These are phyloP conservation scores for Phrynosoma platyrhinos DNA, from an alignment of 2,113 vertebrate genomes.

Conservation along the genomic window DNA sequence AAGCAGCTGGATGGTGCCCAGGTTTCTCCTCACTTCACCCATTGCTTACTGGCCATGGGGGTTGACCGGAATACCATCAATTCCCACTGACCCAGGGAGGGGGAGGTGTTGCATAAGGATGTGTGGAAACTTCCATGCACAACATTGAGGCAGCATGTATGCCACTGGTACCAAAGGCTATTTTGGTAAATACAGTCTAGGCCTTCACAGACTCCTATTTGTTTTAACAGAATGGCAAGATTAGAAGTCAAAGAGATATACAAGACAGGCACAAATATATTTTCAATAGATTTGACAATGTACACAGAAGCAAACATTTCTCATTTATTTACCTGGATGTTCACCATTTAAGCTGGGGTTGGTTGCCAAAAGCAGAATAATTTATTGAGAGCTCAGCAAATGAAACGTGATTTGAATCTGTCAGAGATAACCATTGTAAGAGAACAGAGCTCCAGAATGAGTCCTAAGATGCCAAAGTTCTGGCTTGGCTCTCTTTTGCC, in stretches of 20 bases:
- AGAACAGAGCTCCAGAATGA: background rate
- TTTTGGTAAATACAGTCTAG: too few relatives aligned
- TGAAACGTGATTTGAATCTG: slow-evolving; percentile 40
- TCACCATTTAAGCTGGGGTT: slow-evolving; percentile 32
- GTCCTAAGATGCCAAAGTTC: background rate
- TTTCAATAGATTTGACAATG: slow-evolving; percentile 36
- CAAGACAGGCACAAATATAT: slow-evolving; percentile 29
- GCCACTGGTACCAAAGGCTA: too few relatives aligned
- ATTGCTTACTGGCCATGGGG: too few relatives aligned
- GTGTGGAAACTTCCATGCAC: too few relatives aligned
- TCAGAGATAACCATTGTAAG: slow-evolving; percentile 11
- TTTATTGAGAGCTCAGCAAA: slow-evolving; percentile 53
- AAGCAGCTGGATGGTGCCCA: too few relatives aligned
- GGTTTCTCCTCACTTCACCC: too few relatives aligned
- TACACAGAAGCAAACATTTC: slow-evolving; percentile 36
- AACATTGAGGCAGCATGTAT: too few relatives aligned
- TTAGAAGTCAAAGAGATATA: slow-evolving; percentile 3
- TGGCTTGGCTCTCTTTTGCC: background rate
- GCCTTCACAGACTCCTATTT: too few relatives aligned
- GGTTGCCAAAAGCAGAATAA: background rate
- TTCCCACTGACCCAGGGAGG: too few relatives aligned
- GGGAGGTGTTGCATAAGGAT: too few relatives aligned
- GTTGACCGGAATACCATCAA: too few relatives aligned
- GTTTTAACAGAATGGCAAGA: background rate
- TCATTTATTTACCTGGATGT: slow-evolving; percentile 30